phyloP scores from a whole-genome alignment of 2,797 vertebrate species.

The Eupleurogrammus muticus region DNA sequence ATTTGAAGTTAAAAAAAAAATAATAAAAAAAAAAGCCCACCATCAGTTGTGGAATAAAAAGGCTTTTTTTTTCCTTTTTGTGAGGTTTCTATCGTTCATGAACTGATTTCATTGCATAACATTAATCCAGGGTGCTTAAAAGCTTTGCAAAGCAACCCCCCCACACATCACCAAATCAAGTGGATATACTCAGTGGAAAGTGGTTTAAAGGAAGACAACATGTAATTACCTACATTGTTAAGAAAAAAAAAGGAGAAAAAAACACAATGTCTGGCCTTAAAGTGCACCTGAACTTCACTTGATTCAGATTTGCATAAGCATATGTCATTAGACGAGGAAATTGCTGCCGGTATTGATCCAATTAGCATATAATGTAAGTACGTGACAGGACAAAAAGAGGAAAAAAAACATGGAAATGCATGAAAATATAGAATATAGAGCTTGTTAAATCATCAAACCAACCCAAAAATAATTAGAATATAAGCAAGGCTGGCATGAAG shows the following conservation, averaged over 20 bases:
- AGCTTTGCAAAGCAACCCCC: constrained; percentile 12
- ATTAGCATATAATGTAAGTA: neutral
- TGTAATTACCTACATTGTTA: constrained; percentile 20
- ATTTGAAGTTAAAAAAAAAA: too few species aligned
- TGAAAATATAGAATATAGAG: neutral
- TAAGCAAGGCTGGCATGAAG: constrained; percentile 44
- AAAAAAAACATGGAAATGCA: neutral
- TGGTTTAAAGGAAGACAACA: constrained; percentile 18
- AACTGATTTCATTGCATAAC: neutral
- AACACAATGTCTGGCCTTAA: neutral
- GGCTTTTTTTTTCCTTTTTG: neutral
- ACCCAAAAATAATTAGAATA: neutral
- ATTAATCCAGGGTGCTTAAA: constrained; percentile 10
- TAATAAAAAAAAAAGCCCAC: neutral
- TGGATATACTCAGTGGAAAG: constrained; percentile 18
- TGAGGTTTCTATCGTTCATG: neutral
- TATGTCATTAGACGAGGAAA: constrained; percentile 11
- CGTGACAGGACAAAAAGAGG: neutral
- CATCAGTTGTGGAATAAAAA: neutral
- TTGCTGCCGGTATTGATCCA: neutral
- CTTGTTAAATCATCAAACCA: neutral
- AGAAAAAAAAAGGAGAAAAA: neutral
- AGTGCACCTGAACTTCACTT: neutral
- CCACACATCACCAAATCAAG: neutral
- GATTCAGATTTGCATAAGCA: constrained; percentile 31